Conservation (phyloP, 2,797 vertebrate species). For the Melanotaenia boesemani region DNA sequence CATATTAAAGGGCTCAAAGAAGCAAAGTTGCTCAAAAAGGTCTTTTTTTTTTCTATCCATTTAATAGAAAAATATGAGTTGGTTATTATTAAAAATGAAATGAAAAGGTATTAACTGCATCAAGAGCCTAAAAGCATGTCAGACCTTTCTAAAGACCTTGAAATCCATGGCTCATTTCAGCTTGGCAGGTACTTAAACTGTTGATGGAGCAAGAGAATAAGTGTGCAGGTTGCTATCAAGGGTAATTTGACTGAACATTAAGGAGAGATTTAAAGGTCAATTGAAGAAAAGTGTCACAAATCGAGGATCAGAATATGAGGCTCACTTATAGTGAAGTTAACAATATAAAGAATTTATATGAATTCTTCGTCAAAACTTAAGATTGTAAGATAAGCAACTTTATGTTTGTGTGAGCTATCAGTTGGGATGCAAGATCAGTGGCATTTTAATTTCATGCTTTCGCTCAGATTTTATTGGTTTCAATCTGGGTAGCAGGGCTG, state of each 20-base stretch:
- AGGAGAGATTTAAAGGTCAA: constrained; percentile 35
- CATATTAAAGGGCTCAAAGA: not conserved
- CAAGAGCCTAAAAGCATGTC: constrained; percentile 13
- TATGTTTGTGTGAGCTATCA: constrained; percentile 1
- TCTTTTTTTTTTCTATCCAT: not conserved
- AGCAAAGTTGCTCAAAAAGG: constrained; percentile 1
- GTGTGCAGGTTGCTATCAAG: constrained; percentile 1
- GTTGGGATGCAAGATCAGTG: constrained; percentile 17
- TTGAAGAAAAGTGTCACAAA: constrained; percentile 18
- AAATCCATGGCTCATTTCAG: constrained; percentile 22
- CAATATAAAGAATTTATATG: too few species aligned
- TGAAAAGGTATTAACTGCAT: constrained; percentile 15
- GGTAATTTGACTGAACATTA: constrained; percentile 27
- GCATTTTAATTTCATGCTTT: constrained; percentile 24
- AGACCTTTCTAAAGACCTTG: constrained; percentile 1
- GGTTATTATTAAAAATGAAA: constrained; percentile 8
- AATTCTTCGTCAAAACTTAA: not conserved
- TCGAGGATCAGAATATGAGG: constrained; percentile 3
- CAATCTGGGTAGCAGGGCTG: constrained; percentile 3
- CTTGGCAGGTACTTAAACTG: constrained; percentile 15
- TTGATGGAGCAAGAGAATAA: constrained; percentile 19
- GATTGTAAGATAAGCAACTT: not conserved
- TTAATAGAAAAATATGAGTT: constrained; percentile 10
- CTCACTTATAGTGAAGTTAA: not conserved
- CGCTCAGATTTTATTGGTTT: constrained; percentile 17